Percentiles rank a stretch among this genome's conserved stretches.
Conservation (phyloP, 1,140 invertebrate species). For the Galleria mellonella region DNA sequence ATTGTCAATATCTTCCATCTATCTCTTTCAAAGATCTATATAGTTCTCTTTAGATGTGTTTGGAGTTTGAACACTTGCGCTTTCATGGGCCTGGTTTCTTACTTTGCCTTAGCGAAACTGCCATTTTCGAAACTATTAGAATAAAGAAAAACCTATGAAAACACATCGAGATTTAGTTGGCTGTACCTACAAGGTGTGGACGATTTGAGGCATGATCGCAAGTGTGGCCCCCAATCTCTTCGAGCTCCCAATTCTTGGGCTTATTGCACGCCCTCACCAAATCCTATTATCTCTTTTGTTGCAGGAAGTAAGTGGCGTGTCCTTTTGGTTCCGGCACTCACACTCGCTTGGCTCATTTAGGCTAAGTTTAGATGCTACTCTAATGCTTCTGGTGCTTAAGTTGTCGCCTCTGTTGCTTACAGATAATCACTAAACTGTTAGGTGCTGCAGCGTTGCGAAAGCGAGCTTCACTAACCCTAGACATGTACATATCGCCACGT, state of each 20-base stretch:
- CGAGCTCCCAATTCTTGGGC: constrained; percentile 26
- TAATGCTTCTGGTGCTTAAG: constrained; percentile 57
- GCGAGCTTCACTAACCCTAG: constrained; percentile 9
- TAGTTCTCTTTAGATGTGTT: constrained; percentile 37
- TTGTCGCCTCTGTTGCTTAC: constrained; percentile 53
- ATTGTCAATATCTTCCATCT: constrained; percentile 7
- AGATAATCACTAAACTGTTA: constrained; percentile 36
- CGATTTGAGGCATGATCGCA: constrained; percentile 28
- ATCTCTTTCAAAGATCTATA: constrained; percentile 20
- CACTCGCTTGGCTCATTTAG: constrained; percentile 56
- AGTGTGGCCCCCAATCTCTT: constrained; percentile 24
- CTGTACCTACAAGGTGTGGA: constrained; percentile 12
- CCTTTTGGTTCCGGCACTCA: constrained; percentile 64
- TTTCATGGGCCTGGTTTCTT: constrained; percentile 46
- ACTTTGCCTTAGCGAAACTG: constrained; percentile 44
- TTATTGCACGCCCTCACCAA: constrained; percentile 62
- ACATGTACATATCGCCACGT: constrained; percentile 1
- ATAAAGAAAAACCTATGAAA: constrained; percentile 5
- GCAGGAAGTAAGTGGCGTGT: constrained; percentile 77
- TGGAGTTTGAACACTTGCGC: constrained; percentile 54
- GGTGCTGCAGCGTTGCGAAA: constrained; percentile 29
- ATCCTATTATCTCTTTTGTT: constrained; percentile 73
- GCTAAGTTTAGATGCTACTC: constrained; percentile 50
- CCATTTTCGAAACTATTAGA: constrained; percentile 35
- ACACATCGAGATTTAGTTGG: constrained; percentile 9